Conservation (phyloP, 1,140 invertebrate species). For the Microplitis demolitor region DNA sequence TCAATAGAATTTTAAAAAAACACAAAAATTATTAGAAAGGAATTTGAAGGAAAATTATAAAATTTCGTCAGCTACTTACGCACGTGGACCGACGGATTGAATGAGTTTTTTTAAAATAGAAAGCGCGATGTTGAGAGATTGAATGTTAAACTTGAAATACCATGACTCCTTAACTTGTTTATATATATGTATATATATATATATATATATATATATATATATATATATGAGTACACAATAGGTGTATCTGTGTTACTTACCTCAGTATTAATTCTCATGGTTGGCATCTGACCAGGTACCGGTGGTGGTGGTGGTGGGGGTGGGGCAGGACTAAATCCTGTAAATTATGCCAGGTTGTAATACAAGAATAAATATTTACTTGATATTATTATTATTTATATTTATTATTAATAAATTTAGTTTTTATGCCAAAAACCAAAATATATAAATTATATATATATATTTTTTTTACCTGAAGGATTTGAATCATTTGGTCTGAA, state of each 20-base stretch:
- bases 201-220: too few relatives aligned
- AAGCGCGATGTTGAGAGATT: conserved; percentile 1
- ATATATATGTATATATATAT: too few relatives aligned
- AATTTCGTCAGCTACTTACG: neutral
- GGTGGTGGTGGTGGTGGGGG: conserved; percentile 63
- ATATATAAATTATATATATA: neutral
- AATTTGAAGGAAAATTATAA: too few relatives aligned
- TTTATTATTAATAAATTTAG: too few relatives aligned
- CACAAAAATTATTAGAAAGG: too few relatives aligned
- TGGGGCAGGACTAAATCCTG: conserved; percentile 53
- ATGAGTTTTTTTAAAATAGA: conserved; percentile 1
- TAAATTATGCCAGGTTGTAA: conserved; percentile 25
- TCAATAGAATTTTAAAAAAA: too few relatives aligned
- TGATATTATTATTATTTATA: too few relatives aligned
- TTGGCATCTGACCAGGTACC: conserved; percentile 60
- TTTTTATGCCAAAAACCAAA: too few relatives aligned
- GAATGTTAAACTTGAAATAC: conserved; percentile 20
- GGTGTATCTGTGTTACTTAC: conserved; percentile 39
- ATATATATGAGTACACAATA: too few relatives aligned
- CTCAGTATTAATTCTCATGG: conserved; percentile 62
- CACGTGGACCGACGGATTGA: neutral
- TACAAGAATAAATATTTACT: too few relatives aligned
- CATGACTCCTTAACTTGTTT: neutral
- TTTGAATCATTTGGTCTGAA: too few relatives aligned
- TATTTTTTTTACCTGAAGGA: neutral